Evolutionary conservation across 2,888 invertebrate genomes (phyloP), one percentile per base, ranked within the genome.

Genomic region (Eulithis prunata): DNA sequence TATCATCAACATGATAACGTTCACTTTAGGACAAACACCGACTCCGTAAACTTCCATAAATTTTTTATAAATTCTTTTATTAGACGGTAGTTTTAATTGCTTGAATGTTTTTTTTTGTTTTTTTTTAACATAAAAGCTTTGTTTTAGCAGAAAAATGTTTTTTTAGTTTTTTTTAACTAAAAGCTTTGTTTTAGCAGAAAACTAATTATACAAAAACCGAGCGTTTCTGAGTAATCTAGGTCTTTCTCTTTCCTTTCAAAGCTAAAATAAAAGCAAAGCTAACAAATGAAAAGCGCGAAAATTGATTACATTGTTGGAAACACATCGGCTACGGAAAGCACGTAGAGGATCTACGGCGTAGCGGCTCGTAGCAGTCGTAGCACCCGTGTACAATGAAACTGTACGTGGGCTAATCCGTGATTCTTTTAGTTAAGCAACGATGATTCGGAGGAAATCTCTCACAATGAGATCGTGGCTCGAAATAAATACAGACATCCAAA

Each of bases 331-430:
- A 67, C 69, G 66, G 62, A 56, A 54, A 56, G 21, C 59, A 65
- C 68, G 71, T 71, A 71, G 73, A 62, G 54, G 54, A 41, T 59
- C 73, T 73, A 73, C 73, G 71, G 49, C 73, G 73, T 73, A 73
- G 70, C 66, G 46, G 47, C 45, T 64, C 57, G 66, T 71, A 71
- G 69, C 66, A 12, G 28, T 21, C 63, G 14, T 43, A 21, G 10
- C 8, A 38, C 59, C 45, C 21, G 54, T 62, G 51, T 62, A 58
- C 63, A 57, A 63, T 54, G 57, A 63, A 63, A 63, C 41, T 5
- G 62, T 52, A 62, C 57, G 51, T 62, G 57, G 52, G n/a, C 46
- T 57, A 57, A 57, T 57, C 21, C 36, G 38, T 47, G 54, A 61
- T 61, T 61, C 46, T 46, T 46, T 46, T 46, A 38, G 32, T 55